A percentile compares a stretch with the other conserved stretches of the same genome.
Conservation (phyloP, 2,797 vertebrate species). For the Notoglanidium macrostoma region DNA sequence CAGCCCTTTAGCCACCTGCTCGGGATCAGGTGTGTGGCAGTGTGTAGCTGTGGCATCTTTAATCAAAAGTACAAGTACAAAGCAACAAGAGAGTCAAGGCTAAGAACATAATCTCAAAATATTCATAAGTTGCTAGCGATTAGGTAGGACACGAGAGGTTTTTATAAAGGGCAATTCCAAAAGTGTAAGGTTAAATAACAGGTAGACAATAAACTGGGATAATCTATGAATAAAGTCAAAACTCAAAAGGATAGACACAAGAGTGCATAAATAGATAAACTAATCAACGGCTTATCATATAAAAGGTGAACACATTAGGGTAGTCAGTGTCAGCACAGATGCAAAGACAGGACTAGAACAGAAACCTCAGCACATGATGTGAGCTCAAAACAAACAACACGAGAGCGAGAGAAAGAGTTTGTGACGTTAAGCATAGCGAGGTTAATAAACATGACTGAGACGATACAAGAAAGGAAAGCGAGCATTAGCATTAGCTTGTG, state of each 20-base stretch:
- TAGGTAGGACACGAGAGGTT: neutral
- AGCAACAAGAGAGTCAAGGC: neutral
- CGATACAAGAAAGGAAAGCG: neutral
- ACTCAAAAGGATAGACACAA: neutral
- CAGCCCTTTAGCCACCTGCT: constrained; percentile 31
- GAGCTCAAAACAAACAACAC: neutral
- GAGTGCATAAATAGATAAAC: neutral
- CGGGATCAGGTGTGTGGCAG: neutral
- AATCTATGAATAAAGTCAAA: neutral
- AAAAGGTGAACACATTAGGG: constrained; percentile 8
- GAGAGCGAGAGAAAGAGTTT: neutral
- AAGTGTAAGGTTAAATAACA: too few species aligned
- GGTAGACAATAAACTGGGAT: neutral
- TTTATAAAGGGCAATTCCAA: too few species aligned
- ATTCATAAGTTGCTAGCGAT: neutral
- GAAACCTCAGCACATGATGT: neutral
- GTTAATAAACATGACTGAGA: neutral
- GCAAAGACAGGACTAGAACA: neutral
- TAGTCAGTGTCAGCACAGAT: neutral
- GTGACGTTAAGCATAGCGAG: neutral
- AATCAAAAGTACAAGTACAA: neutral
- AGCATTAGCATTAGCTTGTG: neutral
- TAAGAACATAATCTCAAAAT: neutral
- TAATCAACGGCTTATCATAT: neutral
- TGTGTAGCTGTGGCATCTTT: neutral